phyloP scores from a whole-genome alignment of 1,140 invertebrate genomes.

The Ooceraea biroi region DNA sequence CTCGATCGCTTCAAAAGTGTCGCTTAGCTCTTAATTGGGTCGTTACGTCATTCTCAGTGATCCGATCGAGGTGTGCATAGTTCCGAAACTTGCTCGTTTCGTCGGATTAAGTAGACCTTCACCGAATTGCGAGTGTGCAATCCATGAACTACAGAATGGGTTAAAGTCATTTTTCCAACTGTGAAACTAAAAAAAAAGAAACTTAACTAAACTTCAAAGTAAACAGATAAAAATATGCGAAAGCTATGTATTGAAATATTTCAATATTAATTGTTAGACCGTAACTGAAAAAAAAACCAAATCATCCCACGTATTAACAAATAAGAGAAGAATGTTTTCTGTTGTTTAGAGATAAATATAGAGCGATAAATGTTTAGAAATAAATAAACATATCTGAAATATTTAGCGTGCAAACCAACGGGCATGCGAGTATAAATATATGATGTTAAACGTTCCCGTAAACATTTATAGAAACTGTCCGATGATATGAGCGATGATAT shows the following conservation, averaged over 20 bases:
- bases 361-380: too few species aligned
- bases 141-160: background rate
- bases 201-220: background rate
- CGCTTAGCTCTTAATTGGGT: constrained; percentile 38
- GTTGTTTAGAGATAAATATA: background rate
- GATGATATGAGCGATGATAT: background rate
- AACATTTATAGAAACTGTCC: background rate
- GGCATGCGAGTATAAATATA: background rate
- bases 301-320: background rate
- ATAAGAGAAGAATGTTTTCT: background rate
- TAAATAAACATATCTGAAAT: too few species aligned
- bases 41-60: constrained; percentile 21
- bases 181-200: background rate
- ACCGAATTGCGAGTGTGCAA: background rate
- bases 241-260: background rate
- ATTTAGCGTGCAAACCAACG: background rate
- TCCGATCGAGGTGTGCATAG: background rate
- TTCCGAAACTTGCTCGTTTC: background rate
- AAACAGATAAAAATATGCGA: background rate
- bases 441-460: background rate
- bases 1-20: background rate
- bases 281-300: background rate
- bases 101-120: constrained; percentile 37
- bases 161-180: background rate
- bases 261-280: background rate